These are phyloP conservation scores for Steinernema khuongi DNA, from an alignment of 1,140 invertebrate genomes.

Conservation along the genomic window DNA sequence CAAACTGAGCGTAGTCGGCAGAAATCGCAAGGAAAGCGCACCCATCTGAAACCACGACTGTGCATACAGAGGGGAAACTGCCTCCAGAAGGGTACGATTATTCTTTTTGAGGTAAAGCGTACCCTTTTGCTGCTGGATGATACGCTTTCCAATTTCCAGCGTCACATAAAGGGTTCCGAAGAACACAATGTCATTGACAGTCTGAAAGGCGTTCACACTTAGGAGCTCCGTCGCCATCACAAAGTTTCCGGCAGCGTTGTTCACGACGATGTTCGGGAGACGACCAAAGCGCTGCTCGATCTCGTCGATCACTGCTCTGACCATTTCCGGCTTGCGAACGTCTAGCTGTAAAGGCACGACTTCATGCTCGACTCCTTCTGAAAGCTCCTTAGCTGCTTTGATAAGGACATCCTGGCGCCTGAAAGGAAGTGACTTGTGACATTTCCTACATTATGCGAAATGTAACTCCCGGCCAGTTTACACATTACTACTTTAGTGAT, in stretches of 20 bases:
- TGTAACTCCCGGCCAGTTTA: too few relatives aligned
- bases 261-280: conserved; percentile 64
- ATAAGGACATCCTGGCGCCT: conserved; percentile 59
- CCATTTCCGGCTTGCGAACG: conserved; percentile 61
- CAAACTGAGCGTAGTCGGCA: conserved; percentile 54
- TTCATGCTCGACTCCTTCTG: conserved; percentile 39
- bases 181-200: conserved; percentile 65
- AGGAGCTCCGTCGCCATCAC: conserved; percentile 64
- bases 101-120: too few relatives aligned
- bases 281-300: conserved; percentile 62
- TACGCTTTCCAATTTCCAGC: conserved; percentile 63
- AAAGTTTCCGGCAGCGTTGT: conserved; percentile 67
- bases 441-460: not conserved
- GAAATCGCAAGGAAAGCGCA: conserved; percentile 55
- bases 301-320: conserved; percentile 62
- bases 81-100: too few relatives aligned
- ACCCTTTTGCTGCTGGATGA: conserved; percentile 61
- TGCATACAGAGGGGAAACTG: conserved; percentile 63
- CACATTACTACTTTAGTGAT: too few relatives aligned
- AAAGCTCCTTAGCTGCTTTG: conserved; percentile 59
- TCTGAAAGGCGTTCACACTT: conserved; percentile 63
- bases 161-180: conserved; percentile 64
- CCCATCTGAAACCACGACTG: conserved; percentile 61
- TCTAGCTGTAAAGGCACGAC: conserved; percentile 60
- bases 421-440: conserved; percentile 23